A percentile compares a stretch with the other conserved stretches of the same genome.
These are phyloP conservation scores for Hemicentrotus pulcherrimus DNA, from an alignment of 35 echinoderm and acorn worm species.

Conservation along the genomic window DNA sequence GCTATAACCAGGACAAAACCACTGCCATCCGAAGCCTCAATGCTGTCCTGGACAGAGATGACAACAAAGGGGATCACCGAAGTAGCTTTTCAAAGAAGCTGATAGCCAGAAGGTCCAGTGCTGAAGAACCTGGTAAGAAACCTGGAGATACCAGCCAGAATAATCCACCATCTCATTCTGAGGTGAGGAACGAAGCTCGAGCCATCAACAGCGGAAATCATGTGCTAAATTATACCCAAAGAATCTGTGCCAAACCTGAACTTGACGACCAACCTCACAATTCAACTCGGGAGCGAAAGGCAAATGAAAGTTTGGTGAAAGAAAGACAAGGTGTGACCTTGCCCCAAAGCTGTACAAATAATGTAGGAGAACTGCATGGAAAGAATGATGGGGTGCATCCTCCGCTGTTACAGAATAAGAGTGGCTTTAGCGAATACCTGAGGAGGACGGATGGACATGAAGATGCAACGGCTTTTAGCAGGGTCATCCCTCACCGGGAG, in stretches of 20 bases:
- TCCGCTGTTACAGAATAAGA: not conserved
- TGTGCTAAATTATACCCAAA: not conserved
- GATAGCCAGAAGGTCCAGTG: constrained; percentile 41
- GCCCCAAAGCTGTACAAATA: not conserved
- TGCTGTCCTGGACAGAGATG: not conserved
- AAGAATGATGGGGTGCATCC: not conserved
- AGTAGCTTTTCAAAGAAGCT: constrained; percentile 30
- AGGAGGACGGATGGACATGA: not conserved
- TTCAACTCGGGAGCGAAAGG: not conserved
- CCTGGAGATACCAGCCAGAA: not conserved
- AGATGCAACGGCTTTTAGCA: not conserved
- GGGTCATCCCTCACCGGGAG: constrained; percentile 32
- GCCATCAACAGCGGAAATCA: not conserved
- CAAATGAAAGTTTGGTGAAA: not conserved
- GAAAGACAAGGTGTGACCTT: not conserved
- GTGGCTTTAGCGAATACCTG: constrained; percentile 36
- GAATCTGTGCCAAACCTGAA: not conserved
- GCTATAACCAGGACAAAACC: not conserved
- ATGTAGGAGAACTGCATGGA: not conserved
- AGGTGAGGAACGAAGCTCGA: not conserved
- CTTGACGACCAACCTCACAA: not conserved
- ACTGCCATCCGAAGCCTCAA: constrained; percentile 24
- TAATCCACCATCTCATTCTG: constrained; percentile 5
- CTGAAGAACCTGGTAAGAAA: not conserved
- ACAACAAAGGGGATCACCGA: not conserved